phyloP scores from a whole-genome alignment of 1,140 invertebrate genomes.

The Drosophila mauritiana region DNA sequence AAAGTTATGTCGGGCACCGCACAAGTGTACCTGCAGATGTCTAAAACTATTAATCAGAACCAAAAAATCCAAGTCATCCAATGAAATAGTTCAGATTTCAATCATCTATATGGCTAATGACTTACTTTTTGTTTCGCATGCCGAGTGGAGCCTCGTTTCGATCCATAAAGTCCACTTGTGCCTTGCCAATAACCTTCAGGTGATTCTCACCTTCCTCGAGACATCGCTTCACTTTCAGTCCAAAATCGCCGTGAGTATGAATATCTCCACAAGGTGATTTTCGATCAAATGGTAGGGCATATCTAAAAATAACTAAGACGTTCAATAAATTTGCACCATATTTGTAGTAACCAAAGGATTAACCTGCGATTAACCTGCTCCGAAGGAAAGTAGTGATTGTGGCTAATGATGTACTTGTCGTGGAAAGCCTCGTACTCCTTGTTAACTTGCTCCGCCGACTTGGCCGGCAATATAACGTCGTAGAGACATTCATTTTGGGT shows the following conservation, averaged over 20 bases:
- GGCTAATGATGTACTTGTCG: constrained; percentile 67
- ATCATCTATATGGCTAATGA: neutral
- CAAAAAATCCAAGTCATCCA: too few relatives aligned
- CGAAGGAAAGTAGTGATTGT: constrained; percentile 72
- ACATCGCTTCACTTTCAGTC: constrained; percentile 55
- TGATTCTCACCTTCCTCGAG: constrained; percentile 47
- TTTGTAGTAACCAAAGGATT: neutral
- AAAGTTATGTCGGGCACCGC: constrained; percentile 45
- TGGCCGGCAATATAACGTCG: constrained; percentile 54
- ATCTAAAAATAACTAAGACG: constrained; percentile 26
- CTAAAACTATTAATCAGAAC: neutral
- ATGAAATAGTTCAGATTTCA: too few relatives aligned
- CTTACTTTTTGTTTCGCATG: constrained; percentile 45
- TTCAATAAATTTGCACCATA: too few relatives aligned
- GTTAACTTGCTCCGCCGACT: constrained; percentile 57
- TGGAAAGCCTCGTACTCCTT: constrained; percentile 55
- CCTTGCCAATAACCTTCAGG: constrained; percentile 60
- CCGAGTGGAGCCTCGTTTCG: constrained; percentile 56
- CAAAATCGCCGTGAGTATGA: constrained; percentile 17
- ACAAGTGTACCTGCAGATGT: constrained; percentile 39
- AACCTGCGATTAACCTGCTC: constrained; percentile 69
- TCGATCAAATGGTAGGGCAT: constrained; percentile 42
- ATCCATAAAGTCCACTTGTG: constrained; percentile 67
- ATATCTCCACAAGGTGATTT: constrained; percentile 25
- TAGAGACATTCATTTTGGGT: constrained; percentile 24